Base-by-base conservation (phyloP, 2,113 vertebrate genomes). In the Bothrops jararaca region DNA sequence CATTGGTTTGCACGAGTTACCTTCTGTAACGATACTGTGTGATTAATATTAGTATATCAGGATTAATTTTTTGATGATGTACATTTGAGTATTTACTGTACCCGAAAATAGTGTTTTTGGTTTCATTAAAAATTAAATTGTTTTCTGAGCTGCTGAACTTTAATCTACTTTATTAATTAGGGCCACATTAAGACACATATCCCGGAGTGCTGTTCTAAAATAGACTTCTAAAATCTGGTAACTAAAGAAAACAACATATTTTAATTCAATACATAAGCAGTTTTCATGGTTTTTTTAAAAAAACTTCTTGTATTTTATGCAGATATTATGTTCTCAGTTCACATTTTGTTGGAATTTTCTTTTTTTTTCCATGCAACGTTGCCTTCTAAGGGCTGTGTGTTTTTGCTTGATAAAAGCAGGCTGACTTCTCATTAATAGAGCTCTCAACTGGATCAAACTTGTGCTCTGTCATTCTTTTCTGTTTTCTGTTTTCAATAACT, bases 321-420 rank as follows among this genome's bases (percentile, higher is more conserved):
- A 93, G 64, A 60, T 96, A 96, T 96, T 94, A 93, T 39, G 94
- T 92, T 89, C 92, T 94, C 90, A 93, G 95, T 96, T 95, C 91
- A 86, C 42, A 92, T 86, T n/a, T 12, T 86, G 8, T 89, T 1
- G 74, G 45, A 0, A 90, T 56, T 39, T 85, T n/a, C n/a, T n/a
- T 89, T 26, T 22, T 22, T 45, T 85, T 90, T 94, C 1, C 64
- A 95, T 90, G 52, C 0, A 26, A 10, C 4, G 12, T 60, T 94
- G 34, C 13, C 92, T 92, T 85, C 39, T 56, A 89, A 60, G 58
- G 0, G 91, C 56, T 86, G 48, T 24, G 86, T 90, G 89, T 23
- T 42, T 93, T 11, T 88, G 53, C 56, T 91, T 48, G 88, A 24
- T 54, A 92, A 94, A 91, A 26, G 13, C 20, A 29, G 8, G 13